Base-by-base conservation (phyloP, 1,140 invertebrate species). In the Cotesia glomerata region DNA sequence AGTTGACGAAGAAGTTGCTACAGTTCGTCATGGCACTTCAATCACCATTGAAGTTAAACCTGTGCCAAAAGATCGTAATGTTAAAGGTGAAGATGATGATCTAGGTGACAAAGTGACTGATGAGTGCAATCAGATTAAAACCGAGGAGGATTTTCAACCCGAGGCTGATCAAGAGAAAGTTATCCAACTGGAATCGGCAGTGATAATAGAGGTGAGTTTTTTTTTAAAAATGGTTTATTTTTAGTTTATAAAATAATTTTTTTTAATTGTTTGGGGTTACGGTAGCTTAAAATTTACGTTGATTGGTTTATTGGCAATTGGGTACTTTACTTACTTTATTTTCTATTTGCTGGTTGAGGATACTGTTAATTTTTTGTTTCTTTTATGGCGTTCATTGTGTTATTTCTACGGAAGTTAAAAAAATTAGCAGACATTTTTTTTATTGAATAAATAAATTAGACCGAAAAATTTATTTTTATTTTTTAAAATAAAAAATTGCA, bases 1-100 rank as follows among this genome's bases (percentile, higher is more conserved):
- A 4, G 88, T 85, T 14, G 85, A 86, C 26, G 85, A 86, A 58
- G 84, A 85, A 0, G 72, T 79, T 18, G 67, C 81, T 74, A 1
- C 26, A 26, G 26, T 26, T 26, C 82, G 84, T n/a, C 63, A 71
- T 69, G 64, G 51, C 5, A 68, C 62, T 8, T 77, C 72, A 68
- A 74, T 78, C 11, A 45, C 39, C 11, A 71, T 77, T 69, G 71
- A 73, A 49, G 68, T 54, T 45, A 65, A 72, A 52, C 73, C 39
- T 9, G 39, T 45, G 2, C 39, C 7, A 45, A 11, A 45, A 9
- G 39, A 45, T 45, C 39, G 39, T 45, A 8, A 5, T 45, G 5
- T 9, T 45, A 45, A 45, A 9, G 39, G 11, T 8, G 39, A 39
- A 8, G 36, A 45, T 45, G 39, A 45, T 45, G 39, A 45, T 7